Percentiles rank a stretch among this genome's conserved stretches.
phyloP scores from a whole-genome alignment of 2,888 invertebrate species.

The Peribatodes rhomboidaria region DNA sequence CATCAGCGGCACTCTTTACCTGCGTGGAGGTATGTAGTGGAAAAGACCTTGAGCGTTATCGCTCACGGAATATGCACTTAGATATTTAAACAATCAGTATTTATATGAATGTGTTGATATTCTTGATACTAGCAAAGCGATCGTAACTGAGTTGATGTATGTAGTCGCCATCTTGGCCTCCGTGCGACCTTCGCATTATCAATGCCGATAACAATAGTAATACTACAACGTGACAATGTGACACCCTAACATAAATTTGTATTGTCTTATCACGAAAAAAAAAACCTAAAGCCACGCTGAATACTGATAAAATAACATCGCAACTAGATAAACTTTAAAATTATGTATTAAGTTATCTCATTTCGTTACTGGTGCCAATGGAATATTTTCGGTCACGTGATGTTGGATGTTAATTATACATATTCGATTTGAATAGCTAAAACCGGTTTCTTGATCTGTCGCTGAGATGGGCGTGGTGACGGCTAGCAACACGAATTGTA shows the following conservation, averaged over 20 bases:
- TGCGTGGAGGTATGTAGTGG: slow-evolving; percentile 60
- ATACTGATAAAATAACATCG: slow-evolving; percentile 68
- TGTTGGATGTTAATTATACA: slow-evolving; percentile 37
- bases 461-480: slow-evolving; percentile 56
- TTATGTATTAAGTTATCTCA: slow-evolving; percentile 64
- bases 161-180: slow-evolving; percentile 70
- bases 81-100: slow-evolving; percentile 68
- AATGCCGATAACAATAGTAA: slow-evolving; percentile 80
- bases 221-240: slow-evolving; percentile 78
- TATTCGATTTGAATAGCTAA: slow-evolving; percentile 42
- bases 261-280: slow-evolving; percentile 81
- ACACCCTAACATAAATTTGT: slow-evolving; percentile 84
- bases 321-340: slow-evolving; percentile 73
- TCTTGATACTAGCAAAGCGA: slow-evolving; percentile 51
- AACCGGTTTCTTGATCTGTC: slow-evolving; percentile 55
- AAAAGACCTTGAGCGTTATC: slow-evolving; percentile 74
- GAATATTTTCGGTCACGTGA: slow-evolving; percentile 46
- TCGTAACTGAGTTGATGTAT: slow-evolving; percentile 45
- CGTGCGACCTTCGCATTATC: slow-evolving; percentile 76
- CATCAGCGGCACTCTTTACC: slow-evolving; percentile 50
- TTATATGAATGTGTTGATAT: slow-evolving; percentile 59
- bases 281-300: slow-evolving; percentile 65
- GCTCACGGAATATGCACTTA: slow-evolving; percentile 66
- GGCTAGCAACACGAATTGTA: slow-evolving; percentile 52
- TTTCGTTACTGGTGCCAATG: slow-evolving; percentile 44